phyloP scores from a whole-genome alignment of 2,797 vertebrate genomes.

The Poliocrania exsul region DNA sequence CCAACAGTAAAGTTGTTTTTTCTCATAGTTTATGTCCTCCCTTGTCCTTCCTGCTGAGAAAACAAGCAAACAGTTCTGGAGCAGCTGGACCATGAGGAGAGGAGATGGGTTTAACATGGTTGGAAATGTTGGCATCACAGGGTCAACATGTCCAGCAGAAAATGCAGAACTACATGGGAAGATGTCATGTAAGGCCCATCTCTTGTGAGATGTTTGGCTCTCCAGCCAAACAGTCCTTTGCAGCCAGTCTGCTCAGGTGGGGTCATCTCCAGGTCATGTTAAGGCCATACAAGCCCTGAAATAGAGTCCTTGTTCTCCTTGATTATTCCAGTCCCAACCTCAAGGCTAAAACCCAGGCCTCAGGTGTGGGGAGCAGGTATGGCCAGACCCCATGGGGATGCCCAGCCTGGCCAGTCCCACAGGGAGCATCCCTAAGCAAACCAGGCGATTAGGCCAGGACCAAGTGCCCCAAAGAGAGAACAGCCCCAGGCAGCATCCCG shows the following conservation, averaged over 20 bases:
- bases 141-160: background rate
- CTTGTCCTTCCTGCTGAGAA: background rate
- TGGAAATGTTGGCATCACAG: fast-evolving
- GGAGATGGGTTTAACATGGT: background rate
- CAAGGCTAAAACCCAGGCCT: background rate
- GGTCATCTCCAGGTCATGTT: too few relatives aligned
- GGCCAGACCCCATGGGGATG: background rate
- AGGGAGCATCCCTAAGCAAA: background rate
- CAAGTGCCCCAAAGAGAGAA: background rate
- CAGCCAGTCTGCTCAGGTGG: background rate
- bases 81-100: background rate
- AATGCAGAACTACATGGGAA: background rate
- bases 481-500: background rate
- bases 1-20: background rate
- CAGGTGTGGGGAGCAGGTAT: background rate
- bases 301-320: fast-evolving
- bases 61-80: background rate
- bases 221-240: background rate
- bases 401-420: background rate
- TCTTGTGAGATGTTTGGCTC: background rate
- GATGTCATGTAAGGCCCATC: background rate
- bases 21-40: background rate
- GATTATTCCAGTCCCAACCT: background rate
- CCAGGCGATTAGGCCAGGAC: background rate
- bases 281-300: background rate